These are phyloP conservation scores for Eilema depressum DNA, from an alignment of 2,888 invertebrate genomes.

Conservation along the genomic window DNA sequence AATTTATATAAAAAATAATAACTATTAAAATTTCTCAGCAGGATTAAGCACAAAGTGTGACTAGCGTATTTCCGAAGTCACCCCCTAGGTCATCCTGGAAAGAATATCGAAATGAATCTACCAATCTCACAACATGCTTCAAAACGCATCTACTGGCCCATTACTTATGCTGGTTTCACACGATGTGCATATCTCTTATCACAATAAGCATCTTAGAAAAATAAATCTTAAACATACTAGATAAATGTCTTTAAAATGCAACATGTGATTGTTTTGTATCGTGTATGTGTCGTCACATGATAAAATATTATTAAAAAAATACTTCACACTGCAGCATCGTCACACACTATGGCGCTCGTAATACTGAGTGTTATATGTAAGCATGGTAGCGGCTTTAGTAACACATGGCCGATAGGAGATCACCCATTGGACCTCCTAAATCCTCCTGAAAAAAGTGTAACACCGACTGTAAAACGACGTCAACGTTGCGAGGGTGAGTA, in stretches of 20 bases:
- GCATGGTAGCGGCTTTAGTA: slow-evolving; percentile 79
- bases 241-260: slow-evolving; percentile 75
- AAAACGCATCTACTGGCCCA: slow-evolving; percentile 78
- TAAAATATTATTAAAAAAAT: slow-evolving; percentile 40
- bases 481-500: slow-evolving; percentile 43
- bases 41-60: slow-evolving; percentile 85
- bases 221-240: slow-evolving; percentile 56
- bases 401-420: slow-evolving; percentile 89
- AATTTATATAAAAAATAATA: slow-evolving; percentile 61
- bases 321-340: slow-evolving; percentile 64
- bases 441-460: slow-evolving; percentile 89
- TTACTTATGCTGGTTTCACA: slow-evolving; percentile 67
- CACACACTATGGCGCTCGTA: slow-evolving; percentile 67
- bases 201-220: slow-evolving; percentile 58
- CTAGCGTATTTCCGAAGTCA: slow-evolving; percentile 89
- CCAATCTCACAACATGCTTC: slow-evolving; percentile 68
- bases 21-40: slow-evolving; percentile 65
- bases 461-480: slow-evolving; percentile 75
- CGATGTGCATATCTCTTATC: slow-evolving; percentile 61
- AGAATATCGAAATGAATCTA: slow-evolving; percentile 76
- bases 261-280: slow-evolving; percentile 47
- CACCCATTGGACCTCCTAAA: slow-evolving; percentile 88
- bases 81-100: slow-evolving; percentile 90
- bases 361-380: slow-evolving; percentile 69
- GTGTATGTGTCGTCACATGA: slow-evolving; percentile 39